These are phyloP conservation scores for Drosophila trapezifrons DNA, from an alignment of 1,140 invertebrate genomes.

Conservation along the genomic window DNA sequence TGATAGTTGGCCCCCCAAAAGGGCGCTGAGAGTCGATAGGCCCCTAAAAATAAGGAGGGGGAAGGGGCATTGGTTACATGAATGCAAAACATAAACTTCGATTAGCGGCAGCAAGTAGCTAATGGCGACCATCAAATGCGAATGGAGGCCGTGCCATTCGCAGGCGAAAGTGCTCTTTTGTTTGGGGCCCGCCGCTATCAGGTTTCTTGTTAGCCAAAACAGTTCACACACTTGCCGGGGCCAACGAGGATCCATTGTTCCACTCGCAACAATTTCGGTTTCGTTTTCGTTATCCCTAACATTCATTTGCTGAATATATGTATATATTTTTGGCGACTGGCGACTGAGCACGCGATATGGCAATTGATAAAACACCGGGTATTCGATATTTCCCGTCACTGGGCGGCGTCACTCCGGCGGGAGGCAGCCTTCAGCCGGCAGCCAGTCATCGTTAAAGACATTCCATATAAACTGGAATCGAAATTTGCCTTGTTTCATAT, in stretches of 20 bases:
- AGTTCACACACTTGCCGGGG: conserved; percentile 63
- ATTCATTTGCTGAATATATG: conserved; percentile 44
- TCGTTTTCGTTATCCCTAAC: conserved; percentile 25
- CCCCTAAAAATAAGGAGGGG: background rate
- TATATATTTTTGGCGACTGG: conserved; percentile 52
- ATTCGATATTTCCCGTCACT: conserved; percentile 76
- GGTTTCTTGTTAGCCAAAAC: conserved; percentile 74
- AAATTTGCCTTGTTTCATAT: conserved; percentile 54
- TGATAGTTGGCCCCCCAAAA: conserved; percentile 15
- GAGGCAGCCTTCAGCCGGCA: background rate
- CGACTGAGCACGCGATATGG: conserved; percentile 70
- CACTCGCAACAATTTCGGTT: conserved; percentile 53
- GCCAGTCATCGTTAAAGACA: conserved; percentile 46
- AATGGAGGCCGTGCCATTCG: conserved; percentile 25
- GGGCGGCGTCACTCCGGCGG: conserved; percentile 1
- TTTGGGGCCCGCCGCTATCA: conserved; percentile 53
- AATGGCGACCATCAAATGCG: conserved; percentile 47
- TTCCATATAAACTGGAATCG: conserved; percentile 33
- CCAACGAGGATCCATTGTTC: conserved; percentile 59
- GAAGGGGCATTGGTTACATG: conserved; percentile 22
- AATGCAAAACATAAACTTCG: conserved; percentile 65
- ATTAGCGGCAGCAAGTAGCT: conserved; percentile 53
- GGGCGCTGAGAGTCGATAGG: conserved; percentile 1
- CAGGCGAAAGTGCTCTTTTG: conserved; percentile 37
- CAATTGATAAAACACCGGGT: conserved; percentile 81